phyloP scores from a whole-genome alignment of 2,888 invertebrate genomes.

The Archips crataeganus region DNA sequence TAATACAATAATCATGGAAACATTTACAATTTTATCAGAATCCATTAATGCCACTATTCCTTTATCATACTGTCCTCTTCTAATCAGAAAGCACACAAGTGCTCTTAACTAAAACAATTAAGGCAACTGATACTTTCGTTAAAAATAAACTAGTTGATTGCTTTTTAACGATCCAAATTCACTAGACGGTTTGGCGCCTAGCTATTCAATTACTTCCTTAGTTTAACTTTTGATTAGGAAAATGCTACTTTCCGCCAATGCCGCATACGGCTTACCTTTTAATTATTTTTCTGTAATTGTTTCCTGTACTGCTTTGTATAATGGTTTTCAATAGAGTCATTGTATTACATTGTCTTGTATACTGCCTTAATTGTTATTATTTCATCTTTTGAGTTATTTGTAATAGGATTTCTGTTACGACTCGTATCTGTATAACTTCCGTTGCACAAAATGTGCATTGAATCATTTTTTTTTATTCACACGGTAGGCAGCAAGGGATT shows the following conservation, averaged over 20 bases:
- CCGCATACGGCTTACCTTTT: no score
- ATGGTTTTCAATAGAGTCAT: no score
- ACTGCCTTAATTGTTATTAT: neutral
- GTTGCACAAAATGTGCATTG: no score
- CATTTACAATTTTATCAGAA: neutral
- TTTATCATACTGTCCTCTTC: slow-evolving; percentile 10
- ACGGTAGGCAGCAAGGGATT: no score
- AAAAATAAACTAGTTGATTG: slow-evolving; percentile 36
- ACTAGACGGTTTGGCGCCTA: slow-evolving; percentile 28
- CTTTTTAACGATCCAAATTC: slow-evolving; percentile 26
- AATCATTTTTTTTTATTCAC: no score
- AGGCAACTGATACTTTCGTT: slow-evolving; percentile 29
- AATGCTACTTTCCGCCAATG: neutral
- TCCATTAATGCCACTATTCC: neutral
- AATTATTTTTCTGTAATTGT: no score
- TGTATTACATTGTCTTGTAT: neutral
- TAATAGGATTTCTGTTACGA: no score
- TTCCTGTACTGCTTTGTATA: no score
- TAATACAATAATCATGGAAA: neutral
- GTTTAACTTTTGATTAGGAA: neutral
- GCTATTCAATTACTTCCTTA: neutral
- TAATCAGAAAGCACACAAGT: slow-evolving; percentile 22
- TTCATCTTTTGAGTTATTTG: neutral
- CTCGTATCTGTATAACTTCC: no score
- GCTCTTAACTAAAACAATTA: slow-evolving; percentile 24